Conservation (phyloP, 2,797 vertebrate species). For the Lithobates pipiens region DNA sequence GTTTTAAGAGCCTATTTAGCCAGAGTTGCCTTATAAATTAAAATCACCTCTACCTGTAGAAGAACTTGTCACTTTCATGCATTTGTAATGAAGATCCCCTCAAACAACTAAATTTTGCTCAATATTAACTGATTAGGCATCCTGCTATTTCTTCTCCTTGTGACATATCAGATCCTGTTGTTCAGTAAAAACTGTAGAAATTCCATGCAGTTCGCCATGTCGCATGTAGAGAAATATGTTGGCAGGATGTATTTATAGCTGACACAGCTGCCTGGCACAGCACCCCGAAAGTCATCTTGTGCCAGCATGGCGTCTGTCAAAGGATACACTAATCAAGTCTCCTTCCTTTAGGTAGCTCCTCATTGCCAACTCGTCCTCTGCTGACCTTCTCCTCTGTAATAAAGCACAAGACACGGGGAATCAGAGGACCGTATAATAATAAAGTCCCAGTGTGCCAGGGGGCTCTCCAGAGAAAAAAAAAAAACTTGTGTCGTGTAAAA, state of each 20-base stretch:
- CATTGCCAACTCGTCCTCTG: conserved; percentile 96
- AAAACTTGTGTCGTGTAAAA: background rate
- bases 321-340: conserved; percentile 96
- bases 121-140: no score
- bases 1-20: no score
- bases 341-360: conserved; percentile 94
- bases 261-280: conserved; percentile 11
- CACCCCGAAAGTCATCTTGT: background rate
- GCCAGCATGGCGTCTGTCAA: background rate
- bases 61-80: no score
- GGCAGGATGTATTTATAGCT: background rate
- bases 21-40: no score
- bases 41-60: no score
- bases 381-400: conserved; percentile 90
- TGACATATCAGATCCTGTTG: no score
- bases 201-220: background rate
- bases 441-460: background rate
- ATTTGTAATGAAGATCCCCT: no score
- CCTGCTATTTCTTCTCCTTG: no score
- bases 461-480: background rate
- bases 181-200: no score
- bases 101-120: no score
- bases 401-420: conserved; percentile 15
- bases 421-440: background rate
- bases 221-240: background rate